Evolutionary conservation across 2,888 invertebrate genomes (phyloP).

Genomic region (Atrina japonica): DNA sequence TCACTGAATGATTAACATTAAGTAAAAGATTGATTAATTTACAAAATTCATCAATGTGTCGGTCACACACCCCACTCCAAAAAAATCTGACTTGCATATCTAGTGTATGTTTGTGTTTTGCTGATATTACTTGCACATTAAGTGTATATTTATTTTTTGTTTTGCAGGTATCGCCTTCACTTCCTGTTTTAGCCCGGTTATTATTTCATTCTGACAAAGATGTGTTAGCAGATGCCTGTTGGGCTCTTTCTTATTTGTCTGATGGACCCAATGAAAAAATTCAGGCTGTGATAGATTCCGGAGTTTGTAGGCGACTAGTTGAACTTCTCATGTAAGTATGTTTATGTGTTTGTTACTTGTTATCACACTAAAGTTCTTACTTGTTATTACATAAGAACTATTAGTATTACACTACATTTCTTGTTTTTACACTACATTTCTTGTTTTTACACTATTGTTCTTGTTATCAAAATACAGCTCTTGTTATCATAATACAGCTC

Average conservation of each 20-base stretch:
- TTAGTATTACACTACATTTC: too few species aligned
- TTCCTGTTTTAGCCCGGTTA: constrained; percentile 93
- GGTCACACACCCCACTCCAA: too few species aligned
- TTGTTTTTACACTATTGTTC: too few species aligned
- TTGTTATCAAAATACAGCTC: too few species aligned
- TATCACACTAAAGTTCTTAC: neutral
- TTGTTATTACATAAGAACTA: too few species aligned
- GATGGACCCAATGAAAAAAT: constrained; percentile 99
- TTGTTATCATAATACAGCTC: too few species aligned
- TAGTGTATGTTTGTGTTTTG: too few species aligned
- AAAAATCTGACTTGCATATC: too few species aligned
- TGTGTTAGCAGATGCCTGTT: constrained; percentile 96
- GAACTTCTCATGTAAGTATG: constrained; percentile 85
- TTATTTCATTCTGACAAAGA: constrained; percentile 94
- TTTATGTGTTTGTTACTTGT: neutral
- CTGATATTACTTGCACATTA: too few species aligned
- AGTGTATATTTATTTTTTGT: too few species aligned
- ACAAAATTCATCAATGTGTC: neutral
- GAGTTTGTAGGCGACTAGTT: constrained; percentile 91
- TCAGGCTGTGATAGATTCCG: constrained; percentile 97
- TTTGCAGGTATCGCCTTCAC: constrained; percentile 79
- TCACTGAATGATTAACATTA: too few species aligned
- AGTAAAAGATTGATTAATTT: neutral
- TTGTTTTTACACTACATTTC: neutral
- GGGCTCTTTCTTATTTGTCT: constrained; percentile 97